phyloP scores from a whole-genome alignment of 2,113 vertebrate genomes.

The Amphiprion ocellaris region DNA sequence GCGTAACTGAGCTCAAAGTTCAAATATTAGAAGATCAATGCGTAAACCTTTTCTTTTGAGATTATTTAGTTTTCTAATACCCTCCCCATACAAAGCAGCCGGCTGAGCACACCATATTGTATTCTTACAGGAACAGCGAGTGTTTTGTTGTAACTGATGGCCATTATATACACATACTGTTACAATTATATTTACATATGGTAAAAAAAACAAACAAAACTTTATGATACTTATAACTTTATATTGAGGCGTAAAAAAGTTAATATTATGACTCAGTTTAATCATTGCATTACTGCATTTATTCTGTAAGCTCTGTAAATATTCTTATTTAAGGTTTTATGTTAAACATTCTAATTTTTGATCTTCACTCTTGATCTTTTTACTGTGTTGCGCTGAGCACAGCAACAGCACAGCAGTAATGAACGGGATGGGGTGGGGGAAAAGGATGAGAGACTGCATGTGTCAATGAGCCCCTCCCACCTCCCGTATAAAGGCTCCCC shows the following conservation, averaged over 20 bases:
- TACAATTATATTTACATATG: neutral
- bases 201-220: constrained; percentile 1
- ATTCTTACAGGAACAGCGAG: neutral
- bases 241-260: neutral
- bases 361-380: neutral
- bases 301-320: neutral
- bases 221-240: neutral
- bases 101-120: constrained; percentile 5
- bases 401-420: constrained; percentile 29
- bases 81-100: constrained; percentile 6
- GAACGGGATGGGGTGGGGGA: constrained; percentile 59
- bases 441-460: constrained; percentile 71
- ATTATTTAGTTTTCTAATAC: constrained; percentile 18
- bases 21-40: constrained; percentile 38
- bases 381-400: constrained; percentile 19
- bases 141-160: neutral
- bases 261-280: neutral
- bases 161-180: neutral
- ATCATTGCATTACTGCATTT: neutral
- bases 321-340: neutral
- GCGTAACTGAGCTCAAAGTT: neutral
- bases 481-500: constrained; percentile 85
- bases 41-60: constrained; percentile 40
- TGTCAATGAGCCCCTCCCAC: constrained; percentile 84
- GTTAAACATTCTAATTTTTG: neutral